phyloP scores from a whole-genome alignment of 2,797 vertebrate genomes.

The Merluccius polli region DNA sequence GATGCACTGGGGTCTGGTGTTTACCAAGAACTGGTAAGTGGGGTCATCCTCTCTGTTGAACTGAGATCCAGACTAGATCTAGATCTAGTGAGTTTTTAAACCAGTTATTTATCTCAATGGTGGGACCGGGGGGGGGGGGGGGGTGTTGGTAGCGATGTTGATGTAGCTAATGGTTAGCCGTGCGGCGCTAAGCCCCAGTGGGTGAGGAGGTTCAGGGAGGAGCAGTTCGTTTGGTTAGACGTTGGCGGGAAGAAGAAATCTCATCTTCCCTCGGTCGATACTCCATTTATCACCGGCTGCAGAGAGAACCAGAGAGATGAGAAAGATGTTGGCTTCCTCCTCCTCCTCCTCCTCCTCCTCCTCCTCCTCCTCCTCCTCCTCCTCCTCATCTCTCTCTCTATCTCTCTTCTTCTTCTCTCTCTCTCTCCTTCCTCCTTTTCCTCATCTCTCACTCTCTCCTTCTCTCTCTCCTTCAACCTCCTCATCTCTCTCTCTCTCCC shows the following conservation, averaged over 20 bases:
- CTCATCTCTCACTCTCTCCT: neutral
- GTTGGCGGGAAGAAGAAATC: slow-evolving; percentile 62
- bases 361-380: neutral
- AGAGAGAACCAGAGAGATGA: neutral
- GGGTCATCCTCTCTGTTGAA: neutral
- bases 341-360: neutral
- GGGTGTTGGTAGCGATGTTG: no score
- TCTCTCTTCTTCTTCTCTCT: neutral
- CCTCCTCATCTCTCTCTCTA: neutral
- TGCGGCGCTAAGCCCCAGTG: neutral
- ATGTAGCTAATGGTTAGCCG: neutral
- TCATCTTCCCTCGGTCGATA: slow-evolving; percentile 66
- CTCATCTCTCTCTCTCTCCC: neutral
- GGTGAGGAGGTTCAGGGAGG: neutral
- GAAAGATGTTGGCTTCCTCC: neutral
- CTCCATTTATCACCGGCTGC: slow-evolving; percentile 53
- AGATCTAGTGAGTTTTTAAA: neutral
- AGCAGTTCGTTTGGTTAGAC: slow-evolving; percentile 45
- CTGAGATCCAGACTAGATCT: neutral
- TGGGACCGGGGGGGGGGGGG: neutral
- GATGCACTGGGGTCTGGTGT: neutral
- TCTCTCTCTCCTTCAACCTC: neutral
- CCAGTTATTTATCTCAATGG: neutral
- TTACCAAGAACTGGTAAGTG: neutral
- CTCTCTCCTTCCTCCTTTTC: neutral